Percentiles rank a stretch among this genome's conserved stretches.
These are phyloP conservation scores for Crocodylus rhombifer DNA, from an alignment of 2,797 vertebrate species.

Conservation along the genomic window DNA sequence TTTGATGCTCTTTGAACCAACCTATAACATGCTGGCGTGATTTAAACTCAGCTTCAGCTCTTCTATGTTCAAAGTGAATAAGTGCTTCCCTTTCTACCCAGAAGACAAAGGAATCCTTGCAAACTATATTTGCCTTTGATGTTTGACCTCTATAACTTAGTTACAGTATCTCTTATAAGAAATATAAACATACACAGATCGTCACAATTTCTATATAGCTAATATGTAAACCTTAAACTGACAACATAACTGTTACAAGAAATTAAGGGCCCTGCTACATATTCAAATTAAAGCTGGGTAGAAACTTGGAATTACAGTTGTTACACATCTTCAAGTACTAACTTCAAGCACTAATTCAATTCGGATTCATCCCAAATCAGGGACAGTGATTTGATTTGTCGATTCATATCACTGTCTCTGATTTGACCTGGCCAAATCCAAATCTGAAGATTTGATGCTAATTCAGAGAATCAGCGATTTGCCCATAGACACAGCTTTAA, in stretches of 20 bases:
- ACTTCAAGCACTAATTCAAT: no score
- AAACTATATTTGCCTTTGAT: conserved; percentile 56
- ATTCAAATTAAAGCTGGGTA: no score
- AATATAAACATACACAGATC: conserved; percentile 11
- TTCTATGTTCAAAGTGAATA: conserved; percentile 52
- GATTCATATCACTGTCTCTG: no score
- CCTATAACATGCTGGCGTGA: not conserved
- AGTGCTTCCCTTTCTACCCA: conserved; percentile 50
- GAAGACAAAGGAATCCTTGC: conserved; percentile 56
- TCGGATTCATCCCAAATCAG: no score
- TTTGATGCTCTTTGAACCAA: conserved; percentile 35
- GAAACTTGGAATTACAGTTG: no score
- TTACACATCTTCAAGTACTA: no score
- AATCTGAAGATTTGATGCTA: no score
- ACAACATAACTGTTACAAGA: conserved; percentile 38
- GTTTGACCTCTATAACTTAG: conserved; percentile 62
- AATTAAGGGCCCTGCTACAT: not conserved
- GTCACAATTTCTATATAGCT: conserved; percentile 34
- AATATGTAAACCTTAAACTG: conserved; percentile 56
- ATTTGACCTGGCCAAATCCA: no score
- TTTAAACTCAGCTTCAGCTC: conserved; percentile 60
- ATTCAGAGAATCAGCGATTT: no score
- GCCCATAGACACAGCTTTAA: no score
- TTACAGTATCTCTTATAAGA: conserved; percentile 32
- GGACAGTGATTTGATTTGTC: no score